Evolutionary conservation across 2,113 vertebrate species (phyloP), one percentile per base, ranked within the genome.

Genomic region (Toxotes chatareus): DNA sequence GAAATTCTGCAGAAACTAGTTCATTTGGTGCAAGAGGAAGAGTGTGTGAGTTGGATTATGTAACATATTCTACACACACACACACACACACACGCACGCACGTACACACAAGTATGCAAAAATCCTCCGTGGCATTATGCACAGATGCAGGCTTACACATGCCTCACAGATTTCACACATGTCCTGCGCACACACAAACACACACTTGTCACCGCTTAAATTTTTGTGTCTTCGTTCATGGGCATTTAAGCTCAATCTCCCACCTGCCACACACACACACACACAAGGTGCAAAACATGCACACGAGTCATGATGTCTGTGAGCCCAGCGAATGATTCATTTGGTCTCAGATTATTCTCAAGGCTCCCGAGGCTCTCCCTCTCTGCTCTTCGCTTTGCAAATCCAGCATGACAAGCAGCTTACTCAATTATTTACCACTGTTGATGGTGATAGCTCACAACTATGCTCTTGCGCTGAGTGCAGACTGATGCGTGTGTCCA

Each of bases 1-100:
- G 97, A 97, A 77, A 95, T 96, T 67, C 94, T 98, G 66, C 97
- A 97, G 90, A 97, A 96, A 86, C 90, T 98, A 51, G 97, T 98
- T 74, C 96, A 97, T 83, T 85, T 97, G 87, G 96, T 98, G 67
- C 97, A 98, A 86, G 97, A 97, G 76, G 97, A 98, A 94, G 97
- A 97, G 67, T 97, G 96, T 94, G 97, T 98, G 94, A 97, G 97
- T 96, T 91, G 75, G 60, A 85, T 90, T 92, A 88, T 84, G 82
- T 84, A 93, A 92, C 87, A 82, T 80, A 74, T 85, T 85, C 57
- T 80, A n/a, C 53, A 63, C 81, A 46, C 42, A 60, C 73, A 69
- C 23, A 27, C 66, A 63, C 46, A 7, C 46, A 55, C 64, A 42
- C 80, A 65, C 53, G 46, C 76, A 77, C 7, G 53, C 63, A 32